Percentiles rank a stretch among this genome's conserved stretches.
Evolutionary conservation across 2,797 vertebrate genomes (phyloP).

Genomic region (Agapornis canus): DNA sequence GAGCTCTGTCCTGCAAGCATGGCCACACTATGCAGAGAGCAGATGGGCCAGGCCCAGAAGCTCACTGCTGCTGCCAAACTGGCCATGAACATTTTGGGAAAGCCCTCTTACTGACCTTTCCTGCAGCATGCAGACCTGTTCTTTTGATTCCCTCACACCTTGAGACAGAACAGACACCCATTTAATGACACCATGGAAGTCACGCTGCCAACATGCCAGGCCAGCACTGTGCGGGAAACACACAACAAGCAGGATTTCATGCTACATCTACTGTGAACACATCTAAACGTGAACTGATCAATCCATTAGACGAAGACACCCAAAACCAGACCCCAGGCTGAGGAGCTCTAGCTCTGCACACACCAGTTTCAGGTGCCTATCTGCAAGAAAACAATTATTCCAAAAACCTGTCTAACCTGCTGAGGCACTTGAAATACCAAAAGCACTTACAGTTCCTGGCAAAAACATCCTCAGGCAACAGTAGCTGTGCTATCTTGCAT

Average conservation of each 20-base stretch:
- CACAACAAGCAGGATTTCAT: not conserved
- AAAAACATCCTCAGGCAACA: constrained; percentile 44
- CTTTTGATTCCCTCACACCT: not conserved
- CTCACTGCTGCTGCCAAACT: not conserved
- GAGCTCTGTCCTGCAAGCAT: not conserved
- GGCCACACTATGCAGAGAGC: not conserved
- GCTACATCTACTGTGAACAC: not conserved
- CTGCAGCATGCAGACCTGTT: rapidly evolving
- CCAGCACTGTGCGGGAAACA: rapidly evolving
- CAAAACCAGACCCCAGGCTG: not conserved
- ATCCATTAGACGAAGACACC: not conserved
- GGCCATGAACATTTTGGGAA: not conserved
- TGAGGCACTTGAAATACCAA: not conserved
- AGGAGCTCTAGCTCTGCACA: not conserved
- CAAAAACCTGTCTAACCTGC: not conserved
- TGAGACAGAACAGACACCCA: not conserved
- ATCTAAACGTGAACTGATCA: not conserved
- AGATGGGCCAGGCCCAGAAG: not conserved
- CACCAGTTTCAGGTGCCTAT: not conserved
- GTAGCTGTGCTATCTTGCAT: constrained; percentile 54
- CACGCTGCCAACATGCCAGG: not conserved
- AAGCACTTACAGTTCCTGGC: constrained; percentile 4
- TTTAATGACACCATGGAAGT: rapidly evolving
- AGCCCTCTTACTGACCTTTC: not conserved
- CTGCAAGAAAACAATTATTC: not conserved